phyloP scores from a whole-genome alignment of 2,888 invertebrate genomes.

The Tenthredo mesomela region DNA sequence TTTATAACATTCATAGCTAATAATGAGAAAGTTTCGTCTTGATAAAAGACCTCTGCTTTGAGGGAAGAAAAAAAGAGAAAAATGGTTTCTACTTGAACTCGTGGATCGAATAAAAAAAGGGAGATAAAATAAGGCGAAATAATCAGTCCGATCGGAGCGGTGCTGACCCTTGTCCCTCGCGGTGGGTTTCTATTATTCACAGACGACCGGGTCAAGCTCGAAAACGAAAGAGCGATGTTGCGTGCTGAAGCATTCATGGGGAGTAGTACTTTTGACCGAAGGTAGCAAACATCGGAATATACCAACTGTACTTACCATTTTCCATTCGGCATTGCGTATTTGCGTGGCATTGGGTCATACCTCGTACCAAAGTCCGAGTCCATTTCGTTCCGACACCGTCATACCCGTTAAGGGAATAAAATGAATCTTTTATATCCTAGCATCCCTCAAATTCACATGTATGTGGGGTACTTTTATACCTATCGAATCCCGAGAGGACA shows the following conservation, averaged over 20 bases:
- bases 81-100: not conserved
- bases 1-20: not conserved
- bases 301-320: constrained; percentile 37
- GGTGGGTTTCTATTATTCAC: constrained; percentile 31
- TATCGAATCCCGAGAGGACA: constrained; percentile 7
- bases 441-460: constrained; percentile 52
- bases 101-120: constrained; percentile 6
- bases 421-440: constrained; percentile 42
- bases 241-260: constrained; percentile 38
- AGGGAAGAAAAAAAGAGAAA: not conserved
- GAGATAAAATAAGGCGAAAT: constrained; percentile 24
- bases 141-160: not conserved
- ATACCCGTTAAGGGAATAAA: not conserved
- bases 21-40: not conserved
- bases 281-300: not conserved
- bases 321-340: not conserved
- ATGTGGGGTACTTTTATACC: constrained; percentile 16
- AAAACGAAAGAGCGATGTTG: constrained; percentile 51
- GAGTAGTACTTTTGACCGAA: constrained; percentile 25
- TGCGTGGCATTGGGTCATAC: constrained; percentile 38
- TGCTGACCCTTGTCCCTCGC: constrained; percentile 14
- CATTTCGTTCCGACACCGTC: not conserved
- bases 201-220: constrained; percentile 39
- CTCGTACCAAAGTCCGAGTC: not conserved
- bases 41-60: not conserved